These are phyloP conservation scores for Serranochromis macrocephalus DNA, from an alignment of 2,113 vertebrate species.

Conservation along the genomic window DNA sequence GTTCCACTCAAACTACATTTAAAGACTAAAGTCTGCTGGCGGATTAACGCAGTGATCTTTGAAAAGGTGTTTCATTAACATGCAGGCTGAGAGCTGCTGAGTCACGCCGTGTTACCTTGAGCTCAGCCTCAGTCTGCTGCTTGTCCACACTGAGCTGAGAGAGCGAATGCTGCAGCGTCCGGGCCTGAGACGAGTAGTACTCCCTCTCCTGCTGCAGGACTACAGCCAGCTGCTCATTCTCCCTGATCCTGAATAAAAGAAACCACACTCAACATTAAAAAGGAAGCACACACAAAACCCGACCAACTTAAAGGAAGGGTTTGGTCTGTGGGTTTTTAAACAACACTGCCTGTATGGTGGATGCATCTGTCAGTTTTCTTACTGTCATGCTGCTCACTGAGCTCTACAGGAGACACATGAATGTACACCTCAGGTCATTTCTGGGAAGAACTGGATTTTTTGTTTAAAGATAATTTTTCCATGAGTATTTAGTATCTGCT, in stretches of 20 bases:
- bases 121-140: slow-evolving; percentile 86
- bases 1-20: not conserved
- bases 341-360: not conserved
- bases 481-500: not conserved
- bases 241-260: slow-evolving; percentile 74
- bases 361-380: not conserved
- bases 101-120: slow-evolving; percentile 76
- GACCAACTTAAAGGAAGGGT: fast-evolving
- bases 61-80: not conserved
- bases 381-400: not conserved
- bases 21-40: not conserved
- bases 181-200: slow-evolving; percentile 86
- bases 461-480: not conserved
- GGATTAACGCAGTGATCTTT: not conserved
- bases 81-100: not conserved
- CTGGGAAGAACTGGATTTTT: not conserved
- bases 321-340: not conserved
- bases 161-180: slow-evolving; percentile 84
- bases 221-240: slow-evolving; percentile 79
- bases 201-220: slow-evolving; percentile 87
- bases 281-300: not conserved
- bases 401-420: not conserved
- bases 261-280: not conserved
- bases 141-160: slow-evolving; percentile 87
- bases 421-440: not conserved